Evolutionary conservation across 2,888 invertebrate species (phyloP).

Genomic region (Peribatodes rhomboidaria): DNA sequence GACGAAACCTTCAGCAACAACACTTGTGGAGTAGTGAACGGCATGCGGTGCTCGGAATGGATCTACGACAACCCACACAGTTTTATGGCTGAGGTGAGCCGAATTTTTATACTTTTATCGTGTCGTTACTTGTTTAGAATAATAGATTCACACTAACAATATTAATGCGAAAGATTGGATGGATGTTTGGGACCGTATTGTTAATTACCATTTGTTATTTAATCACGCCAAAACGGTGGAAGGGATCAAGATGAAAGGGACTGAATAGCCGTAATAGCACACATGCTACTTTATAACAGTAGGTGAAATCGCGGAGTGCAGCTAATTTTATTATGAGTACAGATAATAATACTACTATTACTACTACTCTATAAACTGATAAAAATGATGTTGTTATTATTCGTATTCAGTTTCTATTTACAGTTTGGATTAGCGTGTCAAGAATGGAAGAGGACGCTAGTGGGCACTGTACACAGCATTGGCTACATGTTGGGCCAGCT

Average conservation of each 20-base stretch:
- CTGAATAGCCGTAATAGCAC: neutral
- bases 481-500: conserved; percentile 90
- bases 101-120: too few relatives aligned
- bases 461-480: conserved; percentile 89
- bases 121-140: conserved; percentile 7
- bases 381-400: neutral
- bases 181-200: too few relatives aligned
- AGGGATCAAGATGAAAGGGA: neutral
- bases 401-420: conserved; percentile 2
- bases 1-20: conserved; percentile 47
- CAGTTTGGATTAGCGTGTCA: conserved; percentile 89
- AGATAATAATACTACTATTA: too few relatives aligned
- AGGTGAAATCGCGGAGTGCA: too few relatives aligned
- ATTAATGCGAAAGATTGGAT: too few relatives aligned
- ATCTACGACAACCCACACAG: conserved; percentile 55
- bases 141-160: too few relatives aligned
- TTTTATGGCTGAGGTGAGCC: conserved; percentile 65
- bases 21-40: conserved; percentile 41
- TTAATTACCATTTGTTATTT: too few relatives aligned
- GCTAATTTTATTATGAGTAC: too few relatives aligned
- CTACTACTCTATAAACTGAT: neutral
- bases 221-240: too few relatives aligned
- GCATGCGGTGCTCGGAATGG: conserved; percentile 52
- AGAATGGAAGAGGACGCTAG: conserved; percentile 90
- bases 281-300: too few relatives aligned